These are phyloP conservation scores for Xenus cinereus DNA, from an alignment of 2,113 vertebrate species.

Conservation along the genomic window DNA sequence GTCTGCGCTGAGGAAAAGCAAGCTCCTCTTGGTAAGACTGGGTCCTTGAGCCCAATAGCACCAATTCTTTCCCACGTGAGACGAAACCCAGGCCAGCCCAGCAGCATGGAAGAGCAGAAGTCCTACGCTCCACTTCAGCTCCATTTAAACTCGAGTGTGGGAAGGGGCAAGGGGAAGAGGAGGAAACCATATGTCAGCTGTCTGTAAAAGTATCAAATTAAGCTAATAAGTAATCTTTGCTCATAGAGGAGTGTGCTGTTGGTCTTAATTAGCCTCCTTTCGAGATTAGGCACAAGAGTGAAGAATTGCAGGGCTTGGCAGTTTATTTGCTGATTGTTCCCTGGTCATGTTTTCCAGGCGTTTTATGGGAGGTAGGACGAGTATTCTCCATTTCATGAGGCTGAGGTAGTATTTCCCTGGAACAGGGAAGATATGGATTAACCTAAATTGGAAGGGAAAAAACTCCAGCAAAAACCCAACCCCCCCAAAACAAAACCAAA, in stretches of 20 bases:
- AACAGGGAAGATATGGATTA: not conserved
- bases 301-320: not conserved
- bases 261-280: slow-evolving; percentile 27
- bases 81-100: not conserved
- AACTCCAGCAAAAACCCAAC: not conserved
- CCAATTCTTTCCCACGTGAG: not conserved
- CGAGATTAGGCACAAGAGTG: not conserved
- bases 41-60: not conserved
- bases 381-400: not conserved
- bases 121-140: not conserved
- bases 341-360: not conserved
- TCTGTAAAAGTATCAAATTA: slow-evolving; percentile 3
- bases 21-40: not conserved
- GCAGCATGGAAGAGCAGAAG: not conserved
- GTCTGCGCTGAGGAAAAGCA: not conserved
- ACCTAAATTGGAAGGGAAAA: not conserved
- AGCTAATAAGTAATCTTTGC: slow-evolving; percentile 9
- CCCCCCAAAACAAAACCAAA: not conserved
- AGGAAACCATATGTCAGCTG: slow-evolving; percentile 10
- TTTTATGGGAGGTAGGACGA: not conserved
- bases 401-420: not conserved
- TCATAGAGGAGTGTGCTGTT: not conserved
- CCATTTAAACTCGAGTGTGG: accelerated
- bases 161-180: not conserved
- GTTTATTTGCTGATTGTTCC: not conserved